Conservation (phyloP, 2,113 vertebrate genomes). For the Equus quagga region DNA sequence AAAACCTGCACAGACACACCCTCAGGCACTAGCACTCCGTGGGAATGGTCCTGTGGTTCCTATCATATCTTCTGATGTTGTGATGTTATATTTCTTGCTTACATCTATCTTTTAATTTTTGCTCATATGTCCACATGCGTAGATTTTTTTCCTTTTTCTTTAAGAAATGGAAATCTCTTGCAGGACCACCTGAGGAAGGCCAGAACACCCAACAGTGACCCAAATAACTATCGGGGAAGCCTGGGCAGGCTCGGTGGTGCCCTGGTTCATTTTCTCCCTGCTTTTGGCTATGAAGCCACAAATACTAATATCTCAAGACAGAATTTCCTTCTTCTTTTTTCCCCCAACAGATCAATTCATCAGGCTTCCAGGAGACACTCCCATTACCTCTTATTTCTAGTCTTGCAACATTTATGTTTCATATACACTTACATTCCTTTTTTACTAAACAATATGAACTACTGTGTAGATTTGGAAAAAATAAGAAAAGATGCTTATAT, state of each 20-base stretch:
- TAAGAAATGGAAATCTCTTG: neutral
- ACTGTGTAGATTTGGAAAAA: conserved; percentile 71
- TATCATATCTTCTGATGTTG: neutral
- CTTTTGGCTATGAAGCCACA: neutral
- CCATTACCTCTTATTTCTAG: conserved; percentile 51
- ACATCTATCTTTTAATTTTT: neutral
- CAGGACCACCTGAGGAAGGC: neutral
- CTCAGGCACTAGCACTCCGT: no score
- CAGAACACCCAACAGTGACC: neutral
- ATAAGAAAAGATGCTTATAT: conserved; percentile 74
- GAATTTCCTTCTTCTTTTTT: conserved; percentile 3
- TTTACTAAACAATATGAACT: conserved; percentile 64
- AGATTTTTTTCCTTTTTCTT: neutral
- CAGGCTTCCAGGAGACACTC: conserved; percentile 62
- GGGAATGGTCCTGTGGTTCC: neutral
- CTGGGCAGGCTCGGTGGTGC: neutral
- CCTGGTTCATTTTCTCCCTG: neutral
- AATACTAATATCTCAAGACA: neutral
- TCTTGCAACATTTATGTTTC: conserved; percentile 66
- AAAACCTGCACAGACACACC: neutral
- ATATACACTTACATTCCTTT: conserved; percentile 69
- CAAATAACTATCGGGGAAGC: neutral
- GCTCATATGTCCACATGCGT: neutral
- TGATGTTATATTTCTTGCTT: neutral
- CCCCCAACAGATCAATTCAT: conserved; percentile 1